Evolutionary conservation across 2,113 vertebrate species (phyloP).

Genomic region (Epinephelus moara): DNA sequence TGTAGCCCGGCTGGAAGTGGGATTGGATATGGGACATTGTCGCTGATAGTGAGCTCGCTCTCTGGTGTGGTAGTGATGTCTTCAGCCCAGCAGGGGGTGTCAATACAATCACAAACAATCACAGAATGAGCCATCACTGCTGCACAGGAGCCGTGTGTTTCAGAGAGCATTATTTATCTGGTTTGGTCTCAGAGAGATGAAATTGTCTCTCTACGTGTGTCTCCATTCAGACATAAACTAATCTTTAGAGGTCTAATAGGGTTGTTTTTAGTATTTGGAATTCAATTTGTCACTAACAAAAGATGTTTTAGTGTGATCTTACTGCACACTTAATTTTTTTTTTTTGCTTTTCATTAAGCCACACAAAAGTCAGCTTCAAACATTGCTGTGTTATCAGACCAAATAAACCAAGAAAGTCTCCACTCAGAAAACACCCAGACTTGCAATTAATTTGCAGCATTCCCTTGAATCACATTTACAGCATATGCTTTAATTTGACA

Average conservation of each 20-base stretch:
- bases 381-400: not conserved
- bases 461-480: constrained; percentile 21
- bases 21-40: constrained; percentile 34
- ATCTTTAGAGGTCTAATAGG: constrained; percentile 31
- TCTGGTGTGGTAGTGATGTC: constrained; percentile 73
- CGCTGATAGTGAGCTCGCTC: constrained; percentile 38
- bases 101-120: constrained; percentile 81
- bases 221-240: constrained; percentile 48
- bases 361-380: constrained; percentile 14
- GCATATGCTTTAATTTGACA: constrained; percentile 33
- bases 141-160: constrained; percentile 67
- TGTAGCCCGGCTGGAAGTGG: constrained; percentile 35
- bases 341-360: not conserved
- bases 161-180: constrained; percentile 68
- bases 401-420: not conserved
- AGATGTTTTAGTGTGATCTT: constrained; percentile 22
- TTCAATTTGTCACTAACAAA: constrained; percentile 37
- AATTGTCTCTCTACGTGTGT: constrained; percentile 45
- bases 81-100: constrained; percentile 86
- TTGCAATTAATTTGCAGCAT: not conserved
- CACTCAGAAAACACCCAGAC: not conserved
- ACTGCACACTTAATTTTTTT: not conserved
- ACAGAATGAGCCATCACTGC: constrained; percentile 69
- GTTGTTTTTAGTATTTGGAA: constrained; percentile 40
- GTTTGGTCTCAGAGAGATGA: constrained; percentile 58